Evolutionary conservation across 2,888 invertebrate species (phyloP), one percentile per base, ranked within the genome.

Genomic region (Germaria angustata): DNA sequence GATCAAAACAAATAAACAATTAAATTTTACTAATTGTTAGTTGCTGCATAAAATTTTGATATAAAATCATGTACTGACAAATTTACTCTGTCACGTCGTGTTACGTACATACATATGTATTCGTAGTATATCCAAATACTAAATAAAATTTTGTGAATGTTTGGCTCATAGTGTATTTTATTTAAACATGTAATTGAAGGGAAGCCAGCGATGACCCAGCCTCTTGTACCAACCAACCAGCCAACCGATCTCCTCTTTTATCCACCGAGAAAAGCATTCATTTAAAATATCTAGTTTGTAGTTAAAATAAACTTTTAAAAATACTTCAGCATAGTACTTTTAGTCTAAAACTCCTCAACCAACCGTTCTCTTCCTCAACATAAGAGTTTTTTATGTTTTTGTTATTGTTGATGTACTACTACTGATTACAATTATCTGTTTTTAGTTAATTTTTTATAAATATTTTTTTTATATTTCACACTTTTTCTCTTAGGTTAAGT

Each of bases 401-500:
- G 69, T 65, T 66, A 68, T 61, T 75, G 75, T 82, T 75, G 73
- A 71, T 75, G 75, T n/a, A n/a, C n/a, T n/a, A n/a, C n/a, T 69
- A 65, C 46, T 68, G 39, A 76, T 71, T 17, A 75, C 55, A 46
- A 63, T 53, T 65, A 46, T 55, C 28, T 66, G 63, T 57, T 78
- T 65, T 82, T 61, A 61, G 65, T 65, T 80, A 57, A 71, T 71
- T 68, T 83, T 66, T 76, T 76, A 72, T 76, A 80, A n/a, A n/a
- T n/a, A n/a, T n/a, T 84, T 73, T 84, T 79, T 77, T 77, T 61
- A 68, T 77, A 77, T 77, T 81, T 76, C 85, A 81, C 84, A 85
- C 81, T 85, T 84, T 83, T 84, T 84, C 73, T 85, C 85, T 77
- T 85, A 85, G 85, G 85, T 80, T 85, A 85, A 84, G 85, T 84